Base-by-base conservation (phyloP, 2,888 invertebrate species). In the Acrobasis repandana region DNA sequence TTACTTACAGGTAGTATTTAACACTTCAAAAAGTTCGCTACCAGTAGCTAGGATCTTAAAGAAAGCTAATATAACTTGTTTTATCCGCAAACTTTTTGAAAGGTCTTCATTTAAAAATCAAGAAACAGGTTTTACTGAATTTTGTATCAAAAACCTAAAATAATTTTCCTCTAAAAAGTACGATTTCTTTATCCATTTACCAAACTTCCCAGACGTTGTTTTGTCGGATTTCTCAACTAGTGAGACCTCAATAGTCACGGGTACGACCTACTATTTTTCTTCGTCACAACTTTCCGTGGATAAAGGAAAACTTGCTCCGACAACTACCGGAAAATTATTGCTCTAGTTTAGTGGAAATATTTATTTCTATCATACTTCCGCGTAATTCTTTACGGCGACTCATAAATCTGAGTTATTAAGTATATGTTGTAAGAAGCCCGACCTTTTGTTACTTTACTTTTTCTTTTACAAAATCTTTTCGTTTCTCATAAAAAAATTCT, bases 181-280 rank as follows among this genome's bases (percentile, higher is more conserved):
- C 9, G 0, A 18, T 20, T 20, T 18, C 20, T 49, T 20, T 14
- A n/a, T 62, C 60, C 50, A 61, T 58, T 58, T 61, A 47, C 61
- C 33, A 58, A 75, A 78, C 70, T 79, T 79, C 59, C 68, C 69
- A 76, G 75, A 75, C 76, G 67, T 72, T 78, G 67, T 72, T 78
- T 76, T 75, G 68, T 76, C 70, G 61, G 71, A 70, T 68, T 69
- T 61, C 61, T 64, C 65, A 65, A 63, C 67, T 62, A 67, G 63
- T 68, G 67, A 63, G 50, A 67, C 66, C 72, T 69, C 65, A 64
- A 69, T 62, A 63, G 68, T 66, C 65, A 63, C 52, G 3, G 48
- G 65, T 65, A 67, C 68, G 67, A 70, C 70, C 65, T 65, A 73
- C 76, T 70, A 75, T 75, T 77, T 79, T 78, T 76, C 77, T 74